Percentiles rank a stretch among this genome's conserved stretches.
Conservation (phyloP, 2,888 invertebrate genomes). For the Ophion ventricosus region DNA sequence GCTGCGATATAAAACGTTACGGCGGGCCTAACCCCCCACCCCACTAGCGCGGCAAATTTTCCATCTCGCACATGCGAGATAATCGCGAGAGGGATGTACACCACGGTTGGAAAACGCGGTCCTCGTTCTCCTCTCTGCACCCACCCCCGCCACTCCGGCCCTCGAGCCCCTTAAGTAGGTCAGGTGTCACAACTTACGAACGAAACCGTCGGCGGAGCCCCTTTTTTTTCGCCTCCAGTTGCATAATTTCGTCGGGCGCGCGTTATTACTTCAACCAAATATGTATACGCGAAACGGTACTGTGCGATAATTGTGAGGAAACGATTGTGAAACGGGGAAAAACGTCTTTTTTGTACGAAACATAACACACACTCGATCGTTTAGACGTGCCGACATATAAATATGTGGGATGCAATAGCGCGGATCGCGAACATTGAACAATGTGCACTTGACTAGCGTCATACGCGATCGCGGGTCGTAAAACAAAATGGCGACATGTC, state of each 20-base stretch:
- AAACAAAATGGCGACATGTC: slow-evolving; percentile 60
- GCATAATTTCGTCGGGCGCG: slow-evolving; percentile 77
- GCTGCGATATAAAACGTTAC: slow-evolving; percentile 25
- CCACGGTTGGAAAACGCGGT: slow-evolving; percentile 58
- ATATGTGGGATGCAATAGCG: slow-evolving; percentile 74
- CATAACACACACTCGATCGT: slow-evolving; percentile 25
- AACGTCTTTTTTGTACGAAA: not conserved
- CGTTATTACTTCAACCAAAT: slow-evolving; percentile 76
- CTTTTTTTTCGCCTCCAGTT: slow-evolving; percentile 74
- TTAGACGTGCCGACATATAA: slow-evolving; percentile 56
- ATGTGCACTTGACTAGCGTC: slow-evolving; percentile 80
- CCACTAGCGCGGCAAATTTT: slow-evolving; percentile 1
- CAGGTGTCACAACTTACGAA: slow-evolving; percentile 78
- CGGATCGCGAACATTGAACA: slow-evolving; percentile 74
- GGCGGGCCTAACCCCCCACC: slow-evolving; percentile 38
- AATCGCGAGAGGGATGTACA: slow-evolving; percentile 6
- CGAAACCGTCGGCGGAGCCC: slow-evolving; percentile 73
- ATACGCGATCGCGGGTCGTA: slow-evolving; percentile 60
- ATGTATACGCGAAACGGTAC: slow-evolving; percentile 62
- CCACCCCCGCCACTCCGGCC: not conserved
- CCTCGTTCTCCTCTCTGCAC: not conserved
- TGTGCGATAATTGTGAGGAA: not conserved
- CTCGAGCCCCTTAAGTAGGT: slow-evolving; percentile 75
- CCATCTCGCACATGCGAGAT: slow-evolving; percentile 7
- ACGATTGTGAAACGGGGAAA: not conserved